Conservation (phyloP, 2,888 invertebrate genomes). For the Pachycephus smyrnensis region DNA sequence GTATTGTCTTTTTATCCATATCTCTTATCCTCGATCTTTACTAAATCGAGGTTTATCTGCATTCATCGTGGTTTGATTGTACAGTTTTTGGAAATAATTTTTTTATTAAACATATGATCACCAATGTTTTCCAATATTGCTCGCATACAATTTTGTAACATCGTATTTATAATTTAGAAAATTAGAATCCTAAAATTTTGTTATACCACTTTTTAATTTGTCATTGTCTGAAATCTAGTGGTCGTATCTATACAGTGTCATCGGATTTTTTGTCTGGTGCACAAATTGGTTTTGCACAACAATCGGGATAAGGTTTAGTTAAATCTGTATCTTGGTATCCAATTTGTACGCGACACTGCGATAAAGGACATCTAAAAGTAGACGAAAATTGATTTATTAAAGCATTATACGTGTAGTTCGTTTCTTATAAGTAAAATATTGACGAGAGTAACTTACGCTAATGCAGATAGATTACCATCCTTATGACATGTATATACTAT, state of each 20-base stretch:
- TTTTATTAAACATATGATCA: too few relatives aligned
- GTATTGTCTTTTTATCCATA: background rate
- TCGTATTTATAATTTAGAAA: background rate
- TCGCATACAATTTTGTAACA: background rate
- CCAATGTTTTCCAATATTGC: background rate
- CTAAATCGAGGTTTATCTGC: background rate
- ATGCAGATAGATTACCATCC: background rate
- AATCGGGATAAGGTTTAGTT: conserved; percentile 37
- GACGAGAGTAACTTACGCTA: background rate
- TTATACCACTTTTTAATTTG: background rate
- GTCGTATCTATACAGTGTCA: background rate
- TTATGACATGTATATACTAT: background rate
- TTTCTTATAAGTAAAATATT: background rate
- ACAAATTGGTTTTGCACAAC: conserved; percentile 37
- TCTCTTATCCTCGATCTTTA: background rate
- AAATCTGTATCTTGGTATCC: conserved; percentile 27
- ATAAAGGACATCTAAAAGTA: conserved; percentile 35
- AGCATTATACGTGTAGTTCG: background rate
- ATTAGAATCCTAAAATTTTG: background rate
- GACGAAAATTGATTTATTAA: background rate
- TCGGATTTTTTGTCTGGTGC: background rate
- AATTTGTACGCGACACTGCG: conserved; percentile 20
- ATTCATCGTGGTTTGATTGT: background rate
- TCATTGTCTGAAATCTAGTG: background rate
- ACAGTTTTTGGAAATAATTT: background rate